These are phyloP conservation scores for Sminthurides aquaticus DNA, from an alignment of 2,888 invertebrate genomes.

Conservation along the genomic window DNA sequence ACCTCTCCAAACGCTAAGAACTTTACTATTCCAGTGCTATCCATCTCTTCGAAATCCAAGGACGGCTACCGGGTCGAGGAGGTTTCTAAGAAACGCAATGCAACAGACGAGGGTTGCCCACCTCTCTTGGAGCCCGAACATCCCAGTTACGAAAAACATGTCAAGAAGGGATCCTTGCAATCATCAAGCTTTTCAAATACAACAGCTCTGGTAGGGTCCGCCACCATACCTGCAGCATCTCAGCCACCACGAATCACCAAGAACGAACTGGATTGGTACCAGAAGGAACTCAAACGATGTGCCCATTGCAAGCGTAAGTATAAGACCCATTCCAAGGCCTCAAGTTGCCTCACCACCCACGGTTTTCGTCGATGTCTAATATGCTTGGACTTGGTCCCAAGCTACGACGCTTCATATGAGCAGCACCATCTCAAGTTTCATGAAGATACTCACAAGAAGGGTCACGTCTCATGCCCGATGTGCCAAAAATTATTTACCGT, in stretches of 20 bases:
- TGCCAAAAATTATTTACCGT: conserved; percentile 7
- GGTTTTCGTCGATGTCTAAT: conserved; percentile 19
- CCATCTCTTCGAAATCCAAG: background rate
- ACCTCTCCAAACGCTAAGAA: background rate
- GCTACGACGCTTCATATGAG: conserved; percentile 16
- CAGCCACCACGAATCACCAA: conserved; percentile 5
- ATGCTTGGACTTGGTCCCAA: conserved; percentile 20
- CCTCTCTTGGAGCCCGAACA: conserved; percentile 7
- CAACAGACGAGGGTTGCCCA: conserved; percentile 6
- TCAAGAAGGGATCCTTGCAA: background rate
- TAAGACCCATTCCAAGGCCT: conserved; percentile 7
- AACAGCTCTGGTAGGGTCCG: background rate
- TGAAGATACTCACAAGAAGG: background rate
- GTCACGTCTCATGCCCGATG: conserved; percentile 16
- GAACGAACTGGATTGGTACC: conserved; percentile 14
- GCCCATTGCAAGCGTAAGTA: conserved; percentile 14
- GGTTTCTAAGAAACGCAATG: background rate
- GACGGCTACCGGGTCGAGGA: background rate
- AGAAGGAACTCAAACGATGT: conserved; percentile 14
- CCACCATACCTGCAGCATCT: conserved; percentile 8
- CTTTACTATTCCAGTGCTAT: background rate
- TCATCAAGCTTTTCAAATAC: background rate
- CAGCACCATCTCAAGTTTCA: conserved; percentile 18
- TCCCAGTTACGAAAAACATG: background rate
- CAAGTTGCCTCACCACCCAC: conserved; percentile 13